A percentile compares a stretch with the other conserved stretches of the same genome.
These are phyloP conservation scores for Drosophila mayaguana DNA, from an alignment of 2,888 invertebrate genomes.

Conservation along the genomic window DNA sequence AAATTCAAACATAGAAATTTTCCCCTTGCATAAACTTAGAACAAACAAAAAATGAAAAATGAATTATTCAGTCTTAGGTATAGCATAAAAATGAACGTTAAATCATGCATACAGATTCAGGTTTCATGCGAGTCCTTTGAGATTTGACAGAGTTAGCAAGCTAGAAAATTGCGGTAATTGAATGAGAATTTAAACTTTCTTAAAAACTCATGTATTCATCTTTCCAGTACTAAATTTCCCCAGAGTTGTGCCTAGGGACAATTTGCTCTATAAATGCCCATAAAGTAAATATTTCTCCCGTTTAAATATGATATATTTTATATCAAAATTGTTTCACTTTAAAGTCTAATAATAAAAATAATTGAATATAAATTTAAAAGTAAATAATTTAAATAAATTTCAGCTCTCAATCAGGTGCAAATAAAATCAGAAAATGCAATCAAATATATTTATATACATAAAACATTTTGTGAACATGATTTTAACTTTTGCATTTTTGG, in stretches of 20 bases:
- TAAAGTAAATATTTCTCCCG: no score
- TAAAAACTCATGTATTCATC: background rate
- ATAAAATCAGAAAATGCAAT: background rate
- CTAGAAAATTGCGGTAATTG: background rate
- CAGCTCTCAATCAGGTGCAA: background rate
- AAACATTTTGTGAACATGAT: background rate
- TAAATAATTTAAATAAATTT: background rate
- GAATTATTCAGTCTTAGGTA: background rate
- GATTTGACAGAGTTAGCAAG: background rate
- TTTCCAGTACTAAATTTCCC: background rate
- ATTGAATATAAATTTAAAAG: no score
- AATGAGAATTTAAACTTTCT: background rate
- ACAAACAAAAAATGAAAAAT: background rate
- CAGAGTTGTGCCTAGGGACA: fast-evolving
- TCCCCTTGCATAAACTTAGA: background rate
- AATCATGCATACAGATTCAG: background rate
- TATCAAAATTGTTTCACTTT: no score
- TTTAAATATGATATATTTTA: no score
- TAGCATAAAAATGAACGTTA: background rate
- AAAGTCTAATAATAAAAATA: no score
- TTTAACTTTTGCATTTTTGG: background rate
- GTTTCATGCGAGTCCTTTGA: background rate
- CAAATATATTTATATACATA: background rate
- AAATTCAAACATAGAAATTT: background rate
- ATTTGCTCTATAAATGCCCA: no score